Conservation (phyloP, 2,113 vertebrate species). For the Erpornis zantholeuca region DNA sequence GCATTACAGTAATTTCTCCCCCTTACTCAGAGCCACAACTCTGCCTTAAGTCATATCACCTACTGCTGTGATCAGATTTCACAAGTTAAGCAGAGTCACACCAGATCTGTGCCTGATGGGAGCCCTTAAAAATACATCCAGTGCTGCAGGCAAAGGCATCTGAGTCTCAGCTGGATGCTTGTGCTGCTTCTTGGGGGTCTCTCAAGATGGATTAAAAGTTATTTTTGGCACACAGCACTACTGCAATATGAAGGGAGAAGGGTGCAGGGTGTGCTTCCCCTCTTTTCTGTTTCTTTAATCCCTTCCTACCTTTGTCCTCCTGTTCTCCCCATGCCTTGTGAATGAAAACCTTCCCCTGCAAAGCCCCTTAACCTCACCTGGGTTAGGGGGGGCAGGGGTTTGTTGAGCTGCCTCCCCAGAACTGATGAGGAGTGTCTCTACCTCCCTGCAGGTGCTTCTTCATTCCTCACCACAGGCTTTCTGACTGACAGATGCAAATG, state of each 20-base stretch:
- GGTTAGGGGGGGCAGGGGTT: rapidly evolving
- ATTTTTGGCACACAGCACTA: not conserved
- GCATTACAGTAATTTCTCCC: not conserved
- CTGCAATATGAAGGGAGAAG: not conserved
- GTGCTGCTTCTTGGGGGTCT: not conserved
- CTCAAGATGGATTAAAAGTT: not conserved
- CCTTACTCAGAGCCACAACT: not conserved
- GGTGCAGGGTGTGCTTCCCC: not conserved
- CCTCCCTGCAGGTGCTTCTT: not conserved
- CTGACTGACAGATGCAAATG: too few species aligned
- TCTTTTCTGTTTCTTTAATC: not conserved
- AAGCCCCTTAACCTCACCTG: rapidly evolving
- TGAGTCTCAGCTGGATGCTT: not conserved
- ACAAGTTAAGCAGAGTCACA: not conserved
- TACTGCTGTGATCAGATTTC: constrained; percentile 7
- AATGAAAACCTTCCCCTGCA: not conserved
- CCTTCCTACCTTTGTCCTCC: not conserved
- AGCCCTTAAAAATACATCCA: not conserved
- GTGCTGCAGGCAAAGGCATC: not conserved
- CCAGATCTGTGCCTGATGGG: not conserved
- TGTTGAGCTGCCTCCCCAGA: not conserved
- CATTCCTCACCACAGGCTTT: not conserved
- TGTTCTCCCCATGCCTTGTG: not conserved
- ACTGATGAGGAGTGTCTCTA: rapidly evolving
- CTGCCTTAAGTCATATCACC: not conserved